Base-by-base conservation (phyloP, 2,113 vertebrate genomes). In the Pycnonotus jocosus region DNA sequence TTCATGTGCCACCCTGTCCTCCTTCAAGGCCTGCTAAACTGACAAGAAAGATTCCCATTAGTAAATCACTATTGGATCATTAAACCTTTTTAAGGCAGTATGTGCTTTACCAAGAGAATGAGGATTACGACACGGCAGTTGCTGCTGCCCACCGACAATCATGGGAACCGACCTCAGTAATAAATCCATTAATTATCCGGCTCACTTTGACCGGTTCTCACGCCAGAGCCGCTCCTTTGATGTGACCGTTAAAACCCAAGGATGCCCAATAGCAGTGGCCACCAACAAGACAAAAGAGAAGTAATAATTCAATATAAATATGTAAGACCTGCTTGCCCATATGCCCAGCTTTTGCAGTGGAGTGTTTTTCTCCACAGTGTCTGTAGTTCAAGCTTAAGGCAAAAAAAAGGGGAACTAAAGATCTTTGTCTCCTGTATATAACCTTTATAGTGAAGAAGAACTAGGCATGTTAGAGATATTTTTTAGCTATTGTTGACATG, bases 121-220 rank as follows among this genome's bases (percentile, higher is more conserved):
- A 97, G 97, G 97, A 97, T 98, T 98, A 98, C 72, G n/a, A 97
- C 93, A 94, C 94, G 90, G 79, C 95, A 78, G 92, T 95, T 93
- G 94, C 92, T 97, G 96, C 97, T 97, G 96, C 95, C 95, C 94
- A 76, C 94, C 85, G 96, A 96, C 97, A 97, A 96, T 97, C 98
- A 97, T 97, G 97, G 98, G 97, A 98, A 98, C 90, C 12, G 51
- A 81, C 89, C 97, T 92, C 72, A 80, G 81, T 94, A 95, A 96
- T 98, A 98, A 98, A 98, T 97, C 98, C 94, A 81, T 95, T 95
- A 98, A 97, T 98, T 98, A 98, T 97, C 97, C 97, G 95, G 93
- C 97, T 97, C 95, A 91, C 78, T 95, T 91, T 95, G 95, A 93
- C 97, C 72, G 50, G 93, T 98, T 98, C 98, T 98, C 98, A 98